These are phyloP conservation scores for Scolopax bukidnonensis DNA, from an alignment of 2,797 vertebrate genomes.

Conservation along the genomic window DNA sequence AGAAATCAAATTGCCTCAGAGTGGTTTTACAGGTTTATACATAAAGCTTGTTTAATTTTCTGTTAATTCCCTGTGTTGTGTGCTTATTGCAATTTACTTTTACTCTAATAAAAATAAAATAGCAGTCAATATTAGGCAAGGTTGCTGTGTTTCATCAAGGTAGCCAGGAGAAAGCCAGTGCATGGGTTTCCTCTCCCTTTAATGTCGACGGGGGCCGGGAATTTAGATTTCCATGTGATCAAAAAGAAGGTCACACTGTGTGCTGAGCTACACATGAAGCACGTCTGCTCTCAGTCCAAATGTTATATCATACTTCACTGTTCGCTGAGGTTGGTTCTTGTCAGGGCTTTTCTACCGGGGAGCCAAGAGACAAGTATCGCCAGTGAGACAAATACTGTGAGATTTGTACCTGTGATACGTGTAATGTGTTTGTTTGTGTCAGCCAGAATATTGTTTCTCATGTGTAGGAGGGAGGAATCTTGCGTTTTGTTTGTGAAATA, in stretches of 20 bases:
- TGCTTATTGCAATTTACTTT: conserved; percentile 20
- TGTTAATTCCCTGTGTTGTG: conserved; percentile 43
- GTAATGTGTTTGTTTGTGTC: neutral
- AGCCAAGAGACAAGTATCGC: neutral
- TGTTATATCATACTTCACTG: neutral
- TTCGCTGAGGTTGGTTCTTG: neutral
- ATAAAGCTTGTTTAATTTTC: conserved; percentile 30
- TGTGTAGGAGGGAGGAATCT: neutral
- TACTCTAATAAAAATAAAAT: conserved; percentile 45
- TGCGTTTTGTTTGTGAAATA: neutral
- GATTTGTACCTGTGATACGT: neutral
- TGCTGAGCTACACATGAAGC: neutral
- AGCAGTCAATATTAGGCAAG: conserved; percentile 17
- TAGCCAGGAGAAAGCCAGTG: neutral
- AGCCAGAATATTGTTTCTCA: neutral
- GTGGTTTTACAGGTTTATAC: conserved; percentile 21
- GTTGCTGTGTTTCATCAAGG: conserved; percentile 1
- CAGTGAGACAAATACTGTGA: neutral
- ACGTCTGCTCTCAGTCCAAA: neutral
- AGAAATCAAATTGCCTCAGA: conserved; percentile 48
- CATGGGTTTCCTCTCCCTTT: conserved; percentile 13
- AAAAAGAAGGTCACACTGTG: neutral
- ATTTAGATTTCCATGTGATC: neutral
- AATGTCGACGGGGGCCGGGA: neutral
- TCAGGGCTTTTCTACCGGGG: neutral